These are phyloP conservation scores for Rachycentron canadum DNA, from an alignment of 2,797 vertebrate species.

Conservation along the genomic window DNA sequence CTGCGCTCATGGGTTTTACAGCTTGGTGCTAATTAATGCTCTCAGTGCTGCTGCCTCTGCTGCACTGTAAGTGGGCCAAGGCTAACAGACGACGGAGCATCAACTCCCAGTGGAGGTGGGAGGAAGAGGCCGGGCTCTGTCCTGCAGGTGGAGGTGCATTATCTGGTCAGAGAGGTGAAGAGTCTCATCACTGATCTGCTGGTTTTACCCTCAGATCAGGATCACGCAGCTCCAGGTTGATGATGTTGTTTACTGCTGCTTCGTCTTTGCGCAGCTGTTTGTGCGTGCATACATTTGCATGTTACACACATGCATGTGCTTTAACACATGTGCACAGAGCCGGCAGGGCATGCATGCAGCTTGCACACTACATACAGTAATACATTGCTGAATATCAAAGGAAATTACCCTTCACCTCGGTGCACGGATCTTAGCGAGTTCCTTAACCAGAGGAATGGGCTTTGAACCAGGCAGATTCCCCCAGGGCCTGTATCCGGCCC, in stretches of 20 bases:
- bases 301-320: constrained; percentile 45
- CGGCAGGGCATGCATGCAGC: constrained; percentile 70
- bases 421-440: constrained; percentile 84
- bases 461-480: constrained; percentile 86
- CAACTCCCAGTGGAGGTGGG: constrained; percentile 49
- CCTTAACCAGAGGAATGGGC: constrained; percentile 86
- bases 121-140: constrained; percentile 25
- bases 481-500: constrained; percentile 80
- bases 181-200: constrained; percentile 33
- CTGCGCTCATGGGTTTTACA: constrained; percentile 28
- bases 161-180: constrained; percentile 18
- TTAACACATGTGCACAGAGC: constrained; percentile 56
- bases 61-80: constrained; percentile 71
- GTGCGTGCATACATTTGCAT: constrained; percentile 64
- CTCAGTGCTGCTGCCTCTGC: constrained; percentile 60
- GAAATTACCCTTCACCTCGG: constrained; percentile 89
- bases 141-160: constrained; percentile 18
- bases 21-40: constrained; percentile 65
- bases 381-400: constrained; percentile 85
- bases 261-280: constrained; percentile 40
- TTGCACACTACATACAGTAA: constrained; percentile 78
- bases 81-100: constrained; percentile 66
- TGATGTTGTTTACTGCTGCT: constrained; percentile 53
- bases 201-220: constrained; percentile 15
- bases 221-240: constrained; percentile 12